Conservation (phyloP, 2,888 invertebrate genomes). For the Ptychoptera albimana region DNA sequence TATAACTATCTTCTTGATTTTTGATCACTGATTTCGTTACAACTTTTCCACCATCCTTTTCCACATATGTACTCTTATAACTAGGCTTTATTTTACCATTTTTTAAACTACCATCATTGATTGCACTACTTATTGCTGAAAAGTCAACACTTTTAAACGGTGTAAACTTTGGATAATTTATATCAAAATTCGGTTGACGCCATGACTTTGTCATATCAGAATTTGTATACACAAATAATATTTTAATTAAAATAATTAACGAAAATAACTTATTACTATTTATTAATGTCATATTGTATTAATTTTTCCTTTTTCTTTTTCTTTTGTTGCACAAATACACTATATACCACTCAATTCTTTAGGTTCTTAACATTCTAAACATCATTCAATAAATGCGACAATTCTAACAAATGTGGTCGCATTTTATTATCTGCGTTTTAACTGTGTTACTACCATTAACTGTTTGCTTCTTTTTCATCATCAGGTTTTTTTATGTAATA, state of each 20-base stretch:
- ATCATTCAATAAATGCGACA: too few species aligned
- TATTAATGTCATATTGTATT: not conserved
- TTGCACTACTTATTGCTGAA: not conserved
- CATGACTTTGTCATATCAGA: slow-evolving; percentile 7
- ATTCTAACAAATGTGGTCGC: too few species aligned
- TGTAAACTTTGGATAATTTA: slow-evolving; percentile 7
- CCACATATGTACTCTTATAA: not conserved
- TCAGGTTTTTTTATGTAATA: too few species aligned
- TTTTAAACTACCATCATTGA: not conserved
- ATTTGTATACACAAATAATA: not conserved
- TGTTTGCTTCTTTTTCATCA: too few species aligned
- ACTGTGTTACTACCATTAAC: too few species aligned
- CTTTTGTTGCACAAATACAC: not conserved
- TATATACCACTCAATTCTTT: not conserved
- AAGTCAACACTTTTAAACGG: slow-evolving; percentile 4
- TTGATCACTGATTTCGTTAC: not conserved
- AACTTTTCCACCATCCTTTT: not conserved
- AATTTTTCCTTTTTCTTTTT: not conserved
- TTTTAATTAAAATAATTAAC: too few species aligned
- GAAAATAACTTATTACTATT: not conserved
- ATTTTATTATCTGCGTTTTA: too few species aligned
- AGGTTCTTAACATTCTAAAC: too few species aligned
- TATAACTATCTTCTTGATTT: slow-evolving; percentile 1
- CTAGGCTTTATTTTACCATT: not conserved
- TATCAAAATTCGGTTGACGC: slow-evolving; percentile 6